Evolutionary conservation across 2,888 invertebrate genomes (phyloP), one percentile per base, ranked within the genome.

Genomic region (Dryococelus australis): DNA sequence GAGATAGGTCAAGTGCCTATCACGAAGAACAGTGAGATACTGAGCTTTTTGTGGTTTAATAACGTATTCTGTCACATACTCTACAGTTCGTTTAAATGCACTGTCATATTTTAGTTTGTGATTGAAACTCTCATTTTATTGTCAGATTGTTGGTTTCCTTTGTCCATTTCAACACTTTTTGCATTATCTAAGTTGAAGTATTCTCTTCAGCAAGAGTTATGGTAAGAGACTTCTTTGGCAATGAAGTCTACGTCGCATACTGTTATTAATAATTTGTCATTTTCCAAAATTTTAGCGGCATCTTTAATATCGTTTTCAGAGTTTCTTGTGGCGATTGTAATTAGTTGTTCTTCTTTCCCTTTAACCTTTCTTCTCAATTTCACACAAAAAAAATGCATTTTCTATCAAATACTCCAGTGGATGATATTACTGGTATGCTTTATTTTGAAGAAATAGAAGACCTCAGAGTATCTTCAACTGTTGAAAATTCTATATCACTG

Each of bases 41-140:
- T 83, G 83, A 83, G 28, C 83, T 28, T 28, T 83, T 83, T 43
- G 83, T 83, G 83, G 83, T 83, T 83, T 83, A 83, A 83, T 83
- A 20, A 65, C 24, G 65, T 65, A 16, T 65, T 0, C n/a, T 65
- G 28, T 83, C 28, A 83, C 83, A 83, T 83, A 83, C 28, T 83
- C 83, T 83, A 28, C 83, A 6, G 83, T 83, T 43, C 83, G 28
- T 16, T 28, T 28, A 83, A 83, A 83, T 83, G 83, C 83, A 83
- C 83, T 83, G 43, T 83, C 43, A 83, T 83, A 28, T 43, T 83
- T 83, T 83, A 9, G 43, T 35, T 35, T 35, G 43, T 83, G 43
- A 27, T 83, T 83, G 43, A 83, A 83, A 83, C 83, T 28, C 83
- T 83, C 43, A 9, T 83, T 83, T 16, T 20, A 83, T 43, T 35